Percentiles rank a stretch among this genome's conserved stretches.
These are phyloP conservation scores for Zaprionus davidi DNA, from an alignment of 1,140 invertebrate genomes.

Conservation along the genomic window DNA sequence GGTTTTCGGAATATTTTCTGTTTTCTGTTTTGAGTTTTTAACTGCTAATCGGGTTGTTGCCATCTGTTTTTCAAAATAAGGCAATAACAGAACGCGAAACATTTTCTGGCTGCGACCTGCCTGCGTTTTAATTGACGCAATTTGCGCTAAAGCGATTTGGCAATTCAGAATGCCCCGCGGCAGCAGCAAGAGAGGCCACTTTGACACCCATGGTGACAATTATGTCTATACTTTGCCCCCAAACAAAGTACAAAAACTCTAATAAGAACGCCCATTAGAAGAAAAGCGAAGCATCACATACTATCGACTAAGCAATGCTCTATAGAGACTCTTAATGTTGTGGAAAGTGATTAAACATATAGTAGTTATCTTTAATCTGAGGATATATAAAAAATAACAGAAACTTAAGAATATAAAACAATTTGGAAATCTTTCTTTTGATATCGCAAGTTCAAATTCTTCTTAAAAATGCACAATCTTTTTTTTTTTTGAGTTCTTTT, in stretches of 20 bases:
- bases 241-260: conserved; percentile 23
- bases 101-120: conserved; percentile 15
- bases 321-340: neutral
- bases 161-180: conserved; percentile 66
- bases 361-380: neutral
- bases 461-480: too few relatives aligned
- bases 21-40: conserved; percentile 36
- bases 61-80: conserved; percentile 59
- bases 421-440: too few relatives aligned
- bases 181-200: neutral
- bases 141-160: conserved; percentile 77
- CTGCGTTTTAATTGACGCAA: conserved; percentile 71
- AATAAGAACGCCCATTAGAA: conserved; percentile 55
- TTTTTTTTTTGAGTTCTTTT: too few relatives aligned
- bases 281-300: neutral
- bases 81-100: conserved; percentile 54
- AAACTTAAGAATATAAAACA: too few relatives aligned
- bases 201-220: conserved; percentile 80
- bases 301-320: neutral
- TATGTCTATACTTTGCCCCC: conserved; percentile 48
- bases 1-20: conserved; percentile 50
- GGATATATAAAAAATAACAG: too few relatives aligned
- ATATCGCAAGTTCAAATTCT: too few relatives aligned
- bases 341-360: neutral
- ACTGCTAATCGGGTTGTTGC: conserved; percentile 72